Base-by-base conservation (phyloP, 2,888 invertebrate species). In the Hydraecia micacea region DNA sequence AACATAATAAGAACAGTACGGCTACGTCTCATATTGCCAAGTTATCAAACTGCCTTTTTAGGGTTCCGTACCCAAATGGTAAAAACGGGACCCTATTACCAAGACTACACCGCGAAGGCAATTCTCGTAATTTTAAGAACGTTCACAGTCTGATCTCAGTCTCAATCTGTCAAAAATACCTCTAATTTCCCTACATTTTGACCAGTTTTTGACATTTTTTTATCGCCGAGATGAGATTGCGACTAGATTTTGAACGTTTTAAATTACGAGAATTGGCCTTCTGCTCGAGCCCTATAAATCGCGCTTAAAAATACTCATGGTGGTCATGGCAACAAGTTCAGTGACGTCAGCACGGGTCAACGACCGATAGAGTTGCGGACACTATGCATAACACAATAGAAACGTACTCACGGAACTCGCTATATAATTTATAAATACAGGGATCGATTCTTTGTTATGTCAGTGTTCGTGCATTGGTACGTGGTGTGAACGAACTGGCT, bases 261-360 rank as follows among this genome's bases (percentile, higher is more conserved):
- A n/a, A n/a, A n/a, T n/a, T n/a, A n/a, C n/a, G n/a, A n/a, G n/a
- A n/a, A n/a, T n/a, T n/a, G n/a, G n/a, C 18, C 3, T n/a, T n/a
- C n/a, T 8, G 25, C 11, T 25, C 13, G 3, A 39, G 52, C 15
- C 25, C 28, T 39, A 60, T 60, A 28, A 49, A 70, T 46, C 52
- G 21, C 42, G 9, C 4, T 69, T 62, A 1, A 49, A 25, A 66
- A 28, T 49, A 52, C 46, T 21, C 28, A 66, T 71, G 67, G 84
- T 77, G 18, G 71, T 39, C 72, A 86, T 80, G 80, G 75, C 49
- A 63, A 80, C 83, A 60, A 74, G 73, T 62, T 73, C 63, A 71
- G n/a, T 85, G 83, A 83, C 85, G 83, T 86, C 77, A 73, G 21
- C 52, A 42, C n/a, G 77, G 85, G 69, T 81, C 77, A 74, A 71